Conservation (phyloP, 2,888 invertebrate species). For the Leptarthrus brevirostris region DNA sequence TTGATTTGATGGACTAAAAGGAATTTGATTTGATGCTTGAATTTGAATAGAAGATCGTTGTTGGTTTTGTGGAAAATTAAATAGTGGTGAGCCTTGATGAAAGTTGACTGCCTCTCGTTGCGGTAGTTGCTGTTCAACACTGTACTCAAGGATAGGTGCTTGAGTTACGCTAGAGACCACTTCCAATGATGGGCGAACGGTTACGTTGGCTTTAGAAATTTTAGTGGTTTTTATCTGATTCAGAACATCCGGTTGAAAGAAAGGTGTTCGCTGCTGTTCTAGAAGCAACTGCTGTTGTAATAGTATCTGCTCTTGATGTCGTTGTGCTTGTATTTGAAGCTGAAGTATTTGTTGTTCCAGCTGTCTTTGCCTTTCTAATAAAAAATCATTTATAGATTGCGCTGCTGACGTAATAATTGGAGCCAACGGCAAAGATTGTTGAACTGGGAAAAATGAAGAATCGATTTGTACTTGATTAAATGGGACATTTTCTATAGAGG, state of each 20-base stretch:
- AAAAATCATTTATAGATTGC: slow-evolving; percentile 59
- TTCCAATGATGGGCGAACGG: slow-evolving; percentile 65
- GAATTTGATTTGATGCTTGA: slow-evolving; percentile 63
- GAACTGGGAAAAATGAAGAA: slow-evolving; percentile 49
- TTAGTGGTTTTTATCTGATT: slow-evolving; percentile 56
- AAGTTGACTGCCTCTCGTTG: slow-evolving; percentile 70
- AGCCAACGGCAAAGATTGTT: slow-evolving; percentile 46
- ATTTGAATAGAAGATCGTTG: slow-evolving; percentile 58
- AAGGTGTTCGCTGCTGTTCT: slow-evolving; percentile 66
- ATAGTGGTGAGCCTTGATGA: slow-evolving; percentile 59
- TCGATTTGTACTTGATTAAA: slow-evolving; percentile 42
- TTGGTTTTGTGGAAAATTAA: slow-evolving; percentile 31
- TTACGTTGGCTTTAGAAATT: slow-evolving; percentile 56
- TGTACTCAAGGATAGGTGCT: slow-evolving; percentile 58
- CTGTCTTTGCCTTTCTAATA: slow-evolving; percentile 72
- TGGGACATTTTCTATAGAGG: slow-evolving; percentile 23
- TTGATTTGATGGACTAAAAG: slow-evolving; percentile 58
- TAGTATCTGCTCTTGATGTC: slow-evolving; percentile 77
- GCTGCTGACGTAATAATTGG: slow-evolving; percentile 52
- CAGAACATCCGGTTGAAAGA: slow-evolving; percentile 55
- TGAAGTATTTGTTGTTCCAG: slow-evolving; percentile 77
- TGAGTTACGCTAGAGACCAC: slow-evolving; percentile 64
- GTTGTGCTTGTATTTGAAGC: slow-evolving; percentile 75
- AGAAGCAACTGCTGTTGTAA: slow-evolving; percentile 74
- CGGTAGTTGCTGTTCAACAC: slow-evolving; percentile 71